Evolutionary conservation across 2,888 invertebrate species (phyloP).

Genomic region (Nymphalis c-album): DNA sequence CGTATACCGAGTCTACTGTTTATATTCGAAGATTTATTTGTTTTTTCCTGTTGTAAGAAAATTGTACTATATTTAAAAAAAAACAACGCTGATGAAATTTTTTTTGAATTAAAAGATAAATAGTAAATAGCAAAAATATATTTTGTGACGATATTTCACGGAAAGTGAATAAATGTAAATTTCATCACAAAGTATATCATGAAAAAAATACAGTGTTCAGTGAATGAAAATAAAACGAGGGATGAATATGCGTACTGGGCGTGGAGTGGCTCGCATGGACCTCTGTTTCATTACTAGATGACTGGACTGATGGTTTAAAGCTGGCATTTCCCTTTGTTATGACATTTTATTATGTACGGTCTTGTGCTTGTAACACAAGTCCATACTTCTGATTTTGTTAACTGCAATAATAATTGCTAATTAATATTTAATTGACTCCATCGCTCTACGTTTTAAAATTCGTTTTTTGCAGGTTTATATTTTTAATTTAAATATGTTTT

Average conservation of each 20-base stretch:
- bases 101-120: not conserved
- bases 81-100: no score
- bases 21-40: conserved; percentile 12
- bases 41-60: conserved; percentile 3
- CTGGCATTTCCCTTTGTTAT: conserved; percentile 67
- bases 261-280: conserved; percentile 49
- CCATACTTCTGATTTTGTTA: conserved; percentile 30
- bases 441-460: not conserved
- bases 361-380: conserved; percentile 30
- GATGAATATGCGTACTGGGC: conserved; percentile 40
- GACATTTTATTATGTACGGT: conserved; percentile 31
- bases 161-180: conserved; percentile 5
- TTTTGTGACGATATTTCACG: not conserved
- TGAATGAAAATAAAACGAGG: conserved; percentile 58
- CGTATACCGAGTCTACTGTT: conserved; percentile 22
- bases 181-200: conserved; percentile 17
- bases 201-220: conserved; percentile 46
- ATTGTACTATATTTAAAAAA: not conserved
- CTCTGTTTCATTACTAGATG: conserved; percentile 73
- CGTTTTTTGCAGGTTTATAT: not conserved
- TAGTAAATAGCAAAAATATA: not conserved
- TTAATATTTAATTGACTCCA: not conserved
- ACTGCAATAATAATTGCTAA: conserved; percentile 3
- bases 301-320: conserved; percentile 60
- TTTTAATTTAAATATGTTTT: not conserved